Evolutionary conservation across 2,113 vertebrate genomes (phyloP), one percentile per base, ranked within the genome.

Genomic region (Tursiops truncatus): DNA sequence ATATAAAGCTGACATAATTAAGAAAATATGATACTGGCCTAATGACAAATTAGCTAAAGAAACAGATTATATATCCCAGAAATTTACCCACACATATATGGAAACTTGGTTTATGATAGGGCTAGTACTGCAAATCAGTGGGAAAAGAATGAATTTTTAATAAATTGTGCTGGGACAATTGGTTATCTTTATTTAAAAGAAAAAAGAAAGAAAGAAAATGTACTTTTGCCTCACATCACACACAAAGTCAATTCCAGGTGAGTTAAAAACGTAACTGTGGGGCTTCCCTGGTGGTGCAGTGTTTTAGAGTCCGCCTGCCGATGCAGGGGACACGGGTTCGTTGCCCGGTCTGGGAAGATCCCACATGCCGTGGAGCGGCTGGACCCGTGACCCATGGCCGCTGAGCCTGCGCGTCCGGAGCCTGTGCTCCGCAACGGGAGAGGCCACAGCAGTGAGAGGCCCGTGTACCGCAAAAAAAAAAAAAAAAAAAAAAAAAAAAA

Each of bases 31-130:
- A 73, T 77, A 77, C 28, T 77, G 13, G 23, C 60, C 56, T 63
- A 82, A 65, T 81, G 50, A 89, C 23, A 89, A 87, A 91, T 77
- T 83, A 88, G 79, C 21, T 13, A 94, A 92, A 76, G 44, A 18
- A 81, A 67, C 17, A 97, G 89, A 56, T n/a, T 70, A 85, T 18
- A 90, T 23, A 79, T 4, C 8, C 28, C 11, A 91, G 47, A 91
- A 88, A 87, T 10, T 71, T 44, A 73, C 17, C 60, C 44, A 65
- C 15, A 21, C 13, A 83, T 36, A 77, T 50, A 77, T 50, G 33
- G 25, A 83, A 88, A 91, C 25, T 53, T 70, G 14, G 10, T 77
- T 62, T 87, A 81, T 68, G 23, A 53, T 1, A 84, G 23, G 60
- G 58, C 53, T 67, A 15, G 28, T 36, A 70, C 38, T 86, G 50